Base-by-base conservation (phyloP, 2,113 vertebrate genomes). In the Dasypus novemcinctus region DNA sequence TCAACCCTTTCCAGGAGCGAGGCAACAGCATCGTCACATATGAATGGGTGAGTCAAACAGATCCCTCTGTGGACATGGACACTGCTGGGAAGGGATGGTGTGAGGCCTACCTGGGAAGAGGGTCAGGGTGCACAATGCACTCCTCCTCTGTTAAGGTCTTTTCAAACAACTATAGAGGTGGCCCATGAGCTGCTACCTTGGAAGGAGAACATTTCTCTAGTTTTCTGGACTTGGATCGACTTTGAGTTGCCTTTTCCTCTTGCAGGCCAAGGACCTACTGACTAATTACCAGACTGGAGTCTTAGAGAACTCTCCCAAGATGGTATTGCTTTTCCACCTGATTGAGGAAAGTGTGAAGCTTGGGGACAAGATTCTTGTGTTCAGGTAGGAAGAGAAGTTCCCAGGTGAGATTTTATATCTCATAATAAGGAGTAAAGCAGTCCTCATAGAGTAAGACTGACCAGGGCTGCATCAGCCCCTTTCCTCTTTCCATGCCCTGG, bases 1-100 rank as follows among this genome's bases (percentile, higher is more conserved):
- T 99, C 94, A 99, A 98, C 94, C 98, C 98, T 69, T 99, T 99
- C 76, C 99, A 99, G 96, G 99, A 99, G 92, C 98, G 98, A 98
- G 99, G 99, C 98, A 99, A 99, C 98, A 99, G 99, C 97, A 99
- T 99, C 17, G 99, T 99, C 96, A 99, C 99, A 0, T 99, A 99
- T 1, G 99, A 99, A 98, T 99, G 99, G 99, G 99, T 99, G 98
- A 97, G 99, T 98, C 59, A 31, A 12, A 11, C 27, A 74, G 59
- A 61, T 68, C 20, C 57, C 49, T 72, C 23, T 83, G 43, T 80
- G 84, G 52, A 38, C 46, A 21, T 36, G 52, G 83, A 57, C 61
- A 2, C n/a, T 72, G 31, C 38, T 86, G 46, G 69, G 82, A 79
- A 61, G 69, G 52, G 49, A 20, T 36, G 68, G 4, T 59, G 4